Evolutionary conservation across 2,888 invertebrate genomes (phyloP).

Genomic region (Noctua janthe): DNA sequence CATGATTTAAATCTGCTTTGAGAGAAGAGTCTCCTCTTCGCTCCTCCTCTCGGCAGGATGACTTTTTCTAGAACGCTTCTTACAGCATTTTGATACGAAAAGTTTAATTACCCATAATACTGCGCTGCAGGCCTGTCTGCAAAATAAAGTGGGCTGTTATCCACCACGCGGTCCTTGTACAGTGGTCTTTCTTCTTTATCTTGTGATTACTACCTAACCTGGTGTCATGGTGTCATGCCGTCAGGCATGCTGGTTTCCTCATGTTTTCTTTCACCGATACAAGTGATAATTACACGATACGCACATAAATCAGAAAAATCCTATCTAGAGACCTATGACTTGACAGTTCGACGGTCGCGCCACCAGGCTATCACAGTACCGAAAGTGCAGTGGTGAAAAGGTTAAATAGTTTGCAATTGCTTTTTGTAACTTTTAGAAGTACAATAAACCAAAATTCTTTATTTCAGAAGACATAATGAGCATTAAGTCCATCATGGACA

Average conservation of each 20-base stretch:
- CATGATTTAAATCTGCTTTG: neutral
- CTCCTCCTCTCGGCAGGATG: neutral
- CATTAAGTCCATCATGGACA: conserved; percentile 33
- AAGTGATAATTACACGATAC: too few relatives aligned
- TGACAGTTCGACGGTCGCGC: neutral
- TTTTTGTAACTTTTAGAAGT: neutral
- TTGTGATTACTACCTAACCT: neutral
- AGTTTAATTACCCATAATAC: neutral
- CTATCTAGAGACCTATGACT: too few relatives aligned
- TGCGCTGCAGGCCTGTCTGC: neutral
- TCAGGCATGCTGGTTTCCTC: too few relatives aligned
- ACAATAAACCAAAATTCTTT: neutral
- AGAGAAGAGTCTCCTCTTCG: neutral
- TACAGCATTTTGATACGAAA: neutral
- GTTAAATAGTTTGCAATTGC: neutral
- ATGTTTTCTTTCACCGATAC: too few relatives aligned
- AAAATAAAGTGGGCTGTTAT: neutral
- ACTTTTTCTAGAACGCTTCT: neutral
- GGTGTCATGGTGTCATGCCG: too few relatives aligned
- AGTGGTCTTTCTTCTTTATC: neutral
- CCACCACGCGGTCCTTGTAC: neutral
- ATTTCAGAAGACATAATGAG: conserved; percentile 39
- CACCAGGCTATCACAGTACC: neutral
- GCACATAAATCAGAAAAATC: too few relatives aligned
- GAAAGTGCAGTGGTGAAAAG: neutral